Evolutionary conservation across 1,140 invertebrate species (phyloP), one percentile per base, ranked within the genome.

Genomic region (Oscheius sp.): DNA sequence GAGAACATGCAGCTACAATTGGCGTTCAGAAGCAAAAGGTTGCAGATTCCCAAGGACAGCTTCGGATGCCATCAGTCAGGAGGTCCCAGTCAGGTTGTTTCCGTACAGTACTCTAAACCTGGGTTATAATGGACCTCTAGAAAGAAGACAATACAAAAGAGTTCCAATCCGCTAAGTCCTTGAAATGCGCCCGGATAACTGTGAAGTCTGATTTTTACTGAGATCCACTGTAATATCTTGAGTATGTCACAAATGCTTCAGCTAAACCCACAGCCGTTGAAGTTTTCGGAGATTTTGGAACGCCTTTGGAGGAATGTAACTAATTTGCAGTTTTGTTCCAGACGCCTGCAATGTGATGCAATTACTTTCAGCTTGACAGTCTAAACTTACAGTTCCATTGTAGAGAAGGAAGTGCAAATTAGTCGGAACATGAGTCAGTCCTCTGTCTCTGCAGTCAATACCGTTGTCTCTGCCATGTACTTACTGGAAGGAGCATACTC

Each of bases 1-100:
- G 68, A 99, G 91, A 87, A 96, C 99, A 4, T 92, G 91, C 82
- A 99, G 95, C 87, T 94, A n/a, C n/a, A 92, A 86, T 99, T 99
- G 28, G 95, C 94, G 87, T 99, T 99, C 77, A 99, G 85, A 70
- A 99, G 88, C 65, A 99, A 87, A 62, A 98, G n/a, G 88, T 85
- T 99, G 93, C 55, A 99, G 87, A 20, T 93, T 94, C 38, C 90
- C 88, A 35, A 97, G 88, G n/a, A n/a, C n/a, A n/a, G 61, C 93
- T 94, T 86, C 93, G 91, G 86, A 98, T 98, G 76, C 96, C 89
- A 52, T 92, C 92, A 42, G 90, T 89, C 38, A 94, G 93, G 49
- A 99, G 87, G 81, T 97, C 94, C 77, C n/a, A n/a, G 91, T 91
- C 80, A 99, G 94, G 88, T 96, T 94, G 87, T 99, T 99, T 26